Conservation (phyloP, 2,797 vertebrate species). For the Salarias fasciatus region DNA sequence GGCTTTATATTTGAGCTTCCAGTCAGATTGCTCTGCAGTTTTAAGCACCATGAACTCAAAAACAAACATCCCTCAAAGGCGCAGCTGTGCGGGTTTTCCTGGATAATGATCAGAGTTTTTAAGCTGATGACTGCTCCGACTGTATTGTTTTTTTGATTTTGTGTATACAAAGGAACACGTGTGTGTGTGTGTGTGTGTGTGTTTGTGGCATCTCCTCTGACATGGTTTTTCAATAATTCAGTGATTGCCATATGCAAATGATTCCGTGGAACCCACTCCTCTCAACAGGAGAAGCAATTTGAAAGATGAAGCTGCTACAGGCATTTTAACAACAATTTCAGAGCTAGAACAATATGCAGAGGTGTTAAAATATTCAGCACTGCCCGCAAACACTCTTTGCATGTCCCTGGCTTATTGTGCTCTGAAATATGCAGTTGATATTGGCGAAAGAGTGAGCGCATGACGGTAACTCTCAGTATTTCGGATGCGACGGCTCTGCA, state of each 20-base stretch:
- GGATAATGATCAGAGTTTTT: slow-evolving; percentile 50
- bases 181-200: slow-evolving; percentile 20
- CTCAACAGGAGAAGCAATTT: slow-evolving; percentile 62
- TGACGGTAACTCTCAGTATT: slow-evolving; percentile 27
- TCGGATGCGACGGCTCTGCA: slow-evolving; percentile 35
- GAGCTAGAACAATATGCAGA: slow-evolving; percentile 76
- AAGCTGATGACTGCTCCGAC: slow-evolving; percentile 31
- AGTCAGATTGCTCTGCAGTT: slow-evolving; percentile 18
- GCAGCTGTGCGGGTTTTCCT: slow-evolving; percentile 24
- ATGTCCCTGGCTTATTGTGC: slow-evolving; percentile 66
- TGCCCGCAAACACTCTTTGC: slow-evolving; percentile 57
- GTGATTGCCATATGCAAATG: slow-evolving; percentile 67
- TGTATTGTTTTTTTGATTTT: slow-evolving; percentile 20
- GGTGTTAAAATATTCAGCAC: slow-evolving; percentile 81
- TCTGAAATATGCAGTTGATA: slow-evolving; percentile 69
- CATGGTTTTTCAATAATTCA: slow-evolving; percentile 71
- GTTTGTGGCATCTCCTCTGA: slow-evolving; percentile 46
- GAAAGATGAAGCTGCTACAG: slow-evolving; percentile 68
- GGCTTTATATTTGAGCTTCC: slow-evolving; percentile 19
- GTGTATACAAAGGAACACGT: slow-evolving; percentile 39
- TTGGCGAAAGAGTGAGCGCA: slow-evolving; percentile 31
- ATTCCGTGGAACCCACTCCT: slow-evolving; percentile 43
- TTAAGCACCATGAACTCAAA: slow-evolving; percentile 19
- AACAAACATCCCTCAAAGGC: slow-evolving; percentile 31
- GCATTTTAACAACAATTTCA: slow-evolving; percentile 70